Percentiles rank a stretch among this genome's conserved stretches.
Conservation (phyloP, 2,888 invertebrate genomes). For the Mesoligia furuncula region DNA sequence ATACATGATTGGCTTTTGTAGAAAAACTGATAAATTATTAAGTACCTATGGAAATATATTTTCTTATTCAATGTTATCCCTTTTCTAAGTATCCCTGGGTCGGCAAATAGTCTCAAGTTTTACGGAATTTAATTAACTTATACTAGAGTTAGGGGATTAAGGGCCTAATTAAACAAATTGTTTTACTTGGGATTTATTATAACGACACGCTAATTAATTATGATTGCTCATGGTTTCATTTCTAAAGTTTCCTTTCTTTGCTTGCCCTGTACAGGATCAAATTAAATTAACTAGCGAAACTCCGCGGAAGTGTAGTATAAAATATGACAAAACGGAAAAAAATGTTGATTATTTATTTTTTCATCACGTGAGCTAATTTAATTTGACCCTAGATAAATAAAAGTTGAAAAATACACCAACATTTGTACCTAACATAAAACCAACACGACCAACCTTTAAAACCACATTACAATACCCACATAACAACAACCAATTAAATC, state of each 20-base stretch:
- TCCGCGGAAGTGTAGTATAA: neutral
- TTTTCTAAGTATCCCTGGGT: neutral
- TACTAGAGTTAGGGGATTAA: neutral
- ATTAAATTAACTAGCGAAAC: neutral
- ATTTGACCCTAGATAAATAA: neutral
- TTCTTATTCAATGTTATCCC: neutral
- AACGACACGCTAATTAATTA: neutral
- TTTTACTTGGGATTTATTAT: constrained; percentile 10
- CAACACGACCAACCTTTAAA: constrained; percentile 5
- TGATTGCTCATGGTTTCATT: neutral
- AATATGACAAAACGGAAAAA: too few relatives aligned
- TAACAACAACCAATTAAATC: constrained; percentile 58
- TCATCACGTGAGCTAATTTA: neutral
- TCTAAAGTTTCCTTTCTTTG: neutral
- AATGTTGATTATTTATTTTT: too few relatives aligned
- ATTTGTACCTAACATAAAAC: constrained; percentile 5
- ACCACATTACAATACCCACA: constrained; percentile 20
- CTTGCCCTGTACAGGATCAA: neutral
- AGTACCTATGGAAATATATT: neutral
- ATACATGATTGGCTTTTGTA: neutral
- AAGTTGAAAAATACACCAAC: neutral
- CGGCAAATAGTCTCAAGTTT: constrained; percentile 20
- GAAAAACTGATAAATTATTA: neutral
- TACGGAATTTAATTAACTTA: constrained; percentile 27
- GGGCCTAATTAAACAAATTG: constrained; percentile 18